Conservation (phyloP, 2,888 invertebrate genomes). For the Dolichomitus sp. region DNA sequence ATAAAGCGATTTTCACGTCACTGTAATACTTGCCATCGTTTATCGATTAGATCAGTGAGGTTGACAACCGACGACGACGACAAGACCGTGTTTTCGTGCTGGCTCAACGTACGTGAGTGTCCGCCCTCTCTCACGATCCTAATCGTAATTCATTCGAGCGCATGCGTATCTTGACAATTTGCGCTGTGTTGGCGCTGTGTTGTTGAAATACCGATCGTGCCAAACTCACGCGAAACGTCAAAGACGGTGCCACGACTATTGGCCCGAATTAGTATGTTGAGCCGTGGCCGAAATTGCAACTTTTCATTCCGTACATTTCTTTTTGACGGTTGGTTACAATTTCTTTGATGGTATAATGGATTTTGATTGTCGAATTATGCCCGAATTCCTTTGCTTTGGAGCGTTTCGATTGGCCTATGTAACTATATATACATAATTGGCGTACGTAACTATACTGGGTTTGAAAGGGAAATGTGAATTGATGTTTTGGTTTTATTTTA, state of each 20-base stretch:
- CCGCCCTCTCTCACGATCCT: slow-evolving; percentile 63
- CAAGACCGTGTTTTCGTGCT: slow-evolving; percentile 33
- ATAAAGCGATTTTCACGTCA: background rate
- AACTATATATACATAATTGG: too few relatives aligned
- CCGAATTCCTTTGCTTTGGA: background rate
- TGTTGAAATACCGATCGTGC: background rate
- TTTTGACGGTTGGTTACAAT: background rate
- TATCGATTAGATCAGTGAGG: slow-evolving; percentile 60
- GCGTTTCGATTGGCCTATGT: background rate
- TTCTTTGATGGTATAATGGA: background rate
- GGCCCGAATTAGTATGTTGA: background rate
- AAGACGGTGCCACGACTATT: background rate
- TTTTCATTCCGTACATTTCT: background rate
- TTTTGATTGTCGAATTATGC: background rate
- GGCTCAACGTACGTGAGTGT: slow-evolving; percentile 38
- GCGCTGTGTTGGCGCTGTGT: background rate
- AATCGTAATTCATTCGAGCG: slow-evolving; percentile 48
- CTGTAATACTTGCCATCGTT: slow-evolving; percentile 65
- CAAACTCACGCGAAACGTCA: background rate
- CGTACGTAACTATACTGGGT: too few relatives aligned
- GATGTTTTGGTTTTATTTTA: too few relatives aligned
- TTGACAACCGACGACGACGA: slow-evolving; percentile 64
- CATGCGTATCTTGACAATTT: slow-evolving; percentile 40
- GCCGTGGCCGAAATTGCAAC: background rate
- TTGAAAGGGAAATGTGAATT: too few relatives aligned